Evolutionary conservation across 2,888 invertebrate genomes (phyloP), one percentile per base, ranked within the genome.

Genomic region (Eupithecia abbreviata): DNA sequence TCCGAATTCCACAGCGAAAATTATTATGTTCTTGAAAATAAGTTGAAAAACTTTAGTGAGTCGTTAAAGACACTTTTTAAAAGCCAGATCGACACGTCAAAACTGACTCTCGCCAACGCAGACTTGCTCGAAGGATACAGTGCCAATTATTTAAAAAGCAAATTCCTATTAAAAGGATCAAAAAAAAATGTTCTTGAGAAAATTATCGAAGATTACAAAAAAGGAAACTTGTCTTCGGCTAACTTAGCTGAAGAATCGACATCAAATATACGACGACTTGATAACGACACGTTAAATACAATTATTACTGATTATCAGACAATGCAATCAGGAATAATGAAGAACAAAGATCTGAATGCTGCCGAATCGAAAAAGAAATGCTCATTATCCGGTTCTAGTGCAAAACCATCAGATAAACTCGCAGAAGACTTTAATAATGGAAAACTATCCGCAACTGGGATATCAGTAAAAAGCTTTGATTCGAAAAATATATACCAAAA

Each of bases 81-180:
- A 73, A 88, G 85, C 62, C 82, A 81, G 73, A 74, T 81, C 13
- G 80, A 81, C 15, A 69, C 79, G 42, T 83, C 84, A 6, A 84
- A 85, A 79, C 71, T 85, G 72, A 80, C 85, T 47, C 7, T 82
- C 0, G 82, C 83, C 78, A 84, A 86, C 77, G 80, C 87, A 72
- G 82, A 86, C 76, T 62, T 86, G 55, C 79, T 87, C 4, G 81
- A 85, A n/a, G 85, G 84, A 4, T 65, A 82, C 43, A 75, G 79
- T 49, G 77, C 77, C 49, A 66, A 71, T 2, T 82, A 86, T 68
- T 77, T 88, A 43, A 84, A 80, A 73, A 80, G 79, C 4, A 82
- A 81, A 69, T 84, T 77, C 73, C 74, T 80, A n/a, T 77, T 85
- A 55, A 79, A 71, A 9, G 77, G 77, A 18, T 82, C 83, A 2